Base-by-base conservation (phyloP, 2,797 vertebrate genomes). In the Cichlasoma orientale region DNA sequence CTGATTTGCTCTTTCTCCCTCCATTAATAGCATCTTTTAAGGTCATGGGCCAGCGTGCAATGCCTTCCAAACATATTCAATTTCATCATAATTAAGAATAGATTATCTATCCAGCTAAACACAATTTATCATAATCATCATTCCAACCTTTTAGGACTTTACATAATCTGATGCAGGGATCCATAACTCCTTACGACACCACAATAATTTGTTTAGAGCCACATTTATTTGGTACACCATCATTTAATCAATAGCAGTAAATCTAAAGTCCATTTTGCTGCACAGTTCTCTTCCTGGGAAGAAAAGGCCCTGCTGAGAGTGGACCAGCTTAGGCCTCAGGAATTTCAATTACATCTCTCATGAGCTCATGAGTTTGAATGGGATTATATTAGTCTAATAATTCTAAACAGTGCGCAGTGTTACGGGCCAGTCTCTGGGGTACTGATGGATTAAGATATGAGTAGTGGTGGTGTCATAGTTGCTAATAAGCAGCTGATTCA, bases 71-170 rank as follows among this genome's bases (percentile, higher is more conserved):
- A 94, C 90, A 94, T 92, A 90, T 94, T 93, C 88, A 91, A 86
- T 92, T 90, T 90, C 74, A 89, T 90, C 79, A 90, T 95, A 92
- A 95, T 95, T 95, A 93, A 92, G 94, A 94, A 93, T 90, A 93
- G 92, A 93, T 94, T 94, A 93, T 94, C 90, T 90, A 86, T 92
- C 82, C 77, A 78, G 54, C 69, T 71, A 78, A 83, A 78, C 76
- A 78, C 73, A 69, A 92, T 92, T 93, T 85, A 92, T 95, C 93
- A 95, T 91, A 91, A 94, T 92, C 88, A 90, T 91, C 72, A 74
- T 90, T 87, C 72, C 74, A 77, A 87, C 86, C 88, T 93, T 91
- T 94, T 89, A 89, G 68, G 82, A 88, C 70, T 82, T 92, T 90
- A 89, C 92, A 93, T 94, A 93, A 91, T 90, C 86, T 77, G 86